Evolutionary conservation across 2,888 invertebrate species (phyloP).

Genomic region (Aspidiotus destructor): DNA sequence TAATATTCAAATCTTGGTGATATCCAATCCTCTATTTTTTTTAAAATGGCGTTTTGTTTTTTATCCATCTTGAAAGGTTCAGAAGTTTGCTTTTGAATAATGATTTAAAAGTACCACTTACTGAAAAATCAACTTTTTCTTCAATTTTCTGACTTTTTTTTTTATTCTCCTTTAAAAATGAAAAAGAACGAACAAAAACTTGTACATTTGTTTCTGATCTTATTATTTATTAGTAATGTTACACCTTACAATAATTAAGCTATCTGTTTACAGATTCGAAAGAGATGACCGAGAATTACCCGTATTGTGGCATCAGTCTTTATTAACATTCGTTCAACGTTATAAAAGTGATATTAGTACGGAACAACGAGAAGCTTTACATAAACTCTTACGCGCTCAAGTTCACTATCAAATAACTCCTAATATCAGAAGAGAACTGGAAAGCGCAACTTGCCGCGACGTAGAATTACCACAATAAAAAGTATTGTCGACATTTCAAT

Average conservation of each 20-base stretch:
- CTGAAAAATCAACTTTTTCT: too few relatives aligned
- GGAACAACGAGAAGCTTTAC: conserved; percentile 80
- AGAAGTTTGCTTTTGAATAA: too few relatives aligned
- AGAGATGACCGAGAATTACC: conserved; percentile 74
- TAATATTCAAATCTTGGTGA: conserved; percentile 42
- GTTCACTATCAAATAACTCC: conserved; percentile 61
- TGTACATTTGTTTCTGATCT: neutral
- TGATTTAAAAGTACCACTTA: too few relatives aligned
- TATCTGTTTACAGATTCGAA: conserved; percentile 57
- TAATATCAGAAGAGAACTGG: conserved; percentile 79
- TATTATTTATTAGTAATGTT: conserved; percentile 1
- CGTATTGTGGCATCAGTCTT: conserved; percentile 92
- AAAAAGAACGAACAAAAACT: neutral
- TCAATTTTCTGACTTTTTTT: neutral
- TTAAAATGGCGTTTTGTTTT: too few relatives aligned
- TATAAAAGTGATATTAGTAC: conserved; percentile 90
- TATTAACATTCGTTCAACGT: conserved; percentile 85
- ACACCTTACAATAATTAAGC: conserved; percentile 1
- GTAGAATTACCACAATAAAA: conserved; percentile 48
- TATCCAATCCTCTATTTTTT: too few relatives aligned
- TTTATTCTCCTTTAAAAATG: neutral
- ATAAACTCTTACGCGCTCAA: conserved; percentile 67
- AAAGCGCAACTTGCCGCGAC: conserved; percentile 71
- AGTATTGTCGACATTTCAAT: neutral
- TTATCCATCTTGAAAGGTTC: too few relatives aligned